Conservation (phyloP, 92 coral and sea anemone species). For the Parazoanthus atlanticus region DNA sequence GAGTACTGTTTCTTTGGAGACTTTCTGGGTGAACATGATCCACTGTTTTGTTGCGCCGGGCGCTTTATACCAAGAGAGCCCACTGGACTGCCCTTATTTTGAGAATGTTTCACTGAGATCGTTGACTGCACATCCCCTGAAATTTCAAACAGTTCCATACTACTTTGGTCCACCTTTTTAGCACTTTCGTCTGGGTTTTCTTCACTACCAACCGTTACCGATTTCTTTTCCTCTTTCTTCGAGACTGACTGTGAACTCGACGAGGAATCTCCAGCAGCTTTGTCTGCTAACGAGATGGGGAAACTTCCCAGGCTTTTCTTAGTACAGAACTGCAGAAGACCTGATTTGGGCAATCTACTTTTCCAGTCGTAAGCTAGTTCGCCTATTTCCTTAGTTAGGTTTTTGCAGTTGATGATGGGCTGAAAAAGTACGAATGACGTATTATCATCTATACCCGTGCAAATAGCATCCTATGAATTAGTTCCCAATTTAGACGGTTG, state of each 20-base stretch:
- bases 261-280: background rate
- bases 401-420: constrained; percentile 64
- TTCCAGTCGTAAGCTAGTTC: constrained; percentile 56
- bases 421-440: background rate
- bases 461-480: background rate
- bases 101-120: background rate
- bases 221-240: background rate
- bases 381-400: constrained; percentile 57
- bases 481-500: background rate
- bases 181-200: background rate
- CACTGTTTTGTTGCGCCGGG: background rate
- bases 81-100: background rate
- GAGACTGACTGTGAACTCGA: background rate
- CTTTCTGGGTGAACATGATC: background rate
- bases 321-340: constrained; percentile 53
- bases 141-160: background rate
- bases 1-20: constrained; percentile 16
- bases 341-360: constrained; percentile 51
- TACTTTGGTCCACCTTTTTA: background rate
- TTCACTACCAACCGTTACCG: background rate
- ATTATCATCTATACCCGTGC: background rate
- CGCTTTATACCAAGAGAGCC: background rate
- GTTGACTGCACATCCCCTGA: background rate
- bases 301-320: background rate
- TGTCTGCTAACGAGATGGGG: background rate